These are phyloP conservation scores for Salticus scenicus DNA, from an alignment of 2,888 invertebrate species.

Conservation along the genomic window DNA sequence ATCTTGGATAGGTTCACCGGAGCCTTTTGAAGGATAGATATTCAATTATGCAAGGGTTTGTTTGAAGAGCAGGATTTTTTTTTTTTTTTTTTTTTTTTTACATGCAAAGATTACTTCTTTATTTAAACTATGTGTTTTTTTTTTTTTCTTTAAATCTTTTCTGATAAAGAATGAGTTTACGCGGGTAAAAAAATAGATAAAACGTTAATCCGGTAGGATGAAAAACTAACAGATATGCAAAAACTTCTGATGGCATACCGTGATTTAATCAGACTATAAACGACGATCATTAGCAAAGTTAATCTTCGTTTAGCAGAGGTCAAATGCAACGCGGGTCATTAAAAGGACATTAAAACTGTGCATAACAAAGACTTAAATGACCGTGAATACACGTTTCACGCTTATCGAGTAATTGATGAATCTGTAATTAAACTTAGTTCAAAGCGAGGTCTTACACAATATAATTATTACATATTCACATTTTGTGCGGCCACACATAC, in stretches of 20 bases:
- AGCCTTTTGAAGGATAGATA: conserved; percentile 7
- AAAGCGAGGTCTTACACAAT: no score
- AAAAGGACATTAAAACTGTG: not conserved
- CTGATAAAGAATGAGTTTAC: no score
- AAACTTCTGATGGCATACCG: no score
- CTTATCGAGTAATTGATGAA: not conserved
- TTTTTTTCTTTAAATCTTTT: no score
- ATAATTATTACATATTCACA: no score
- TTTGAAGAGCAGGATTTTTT: not conserved
- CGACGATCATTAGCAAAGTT: not conserved
- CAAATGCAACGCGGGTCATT: not conserved
- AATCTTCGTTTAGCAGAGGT: not conserved
- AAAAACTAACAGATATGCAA: no score
- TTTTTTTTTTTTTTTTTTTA: not conserved
- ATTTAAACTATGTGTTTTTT: not conserved
- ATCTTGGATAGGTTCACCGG: not conserved
- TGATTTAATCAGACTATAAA: no score
- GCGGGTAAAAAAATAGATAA: no score
- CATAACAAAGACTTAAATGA: not conserved
- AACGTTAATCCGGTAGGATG: no score
- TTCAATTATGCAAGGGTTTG: conserved; percentile 16
- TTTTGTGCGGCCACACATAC: no score
- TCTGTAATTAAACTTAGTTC: not conserved
- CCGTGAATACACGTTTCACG: not conserved
- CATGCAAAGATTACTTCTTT: not conserved